phyloP scores from a whole-genome alignment of 2,113 vertebrate genomes.

The Epinephelus fuscoguttatus region DNA sequence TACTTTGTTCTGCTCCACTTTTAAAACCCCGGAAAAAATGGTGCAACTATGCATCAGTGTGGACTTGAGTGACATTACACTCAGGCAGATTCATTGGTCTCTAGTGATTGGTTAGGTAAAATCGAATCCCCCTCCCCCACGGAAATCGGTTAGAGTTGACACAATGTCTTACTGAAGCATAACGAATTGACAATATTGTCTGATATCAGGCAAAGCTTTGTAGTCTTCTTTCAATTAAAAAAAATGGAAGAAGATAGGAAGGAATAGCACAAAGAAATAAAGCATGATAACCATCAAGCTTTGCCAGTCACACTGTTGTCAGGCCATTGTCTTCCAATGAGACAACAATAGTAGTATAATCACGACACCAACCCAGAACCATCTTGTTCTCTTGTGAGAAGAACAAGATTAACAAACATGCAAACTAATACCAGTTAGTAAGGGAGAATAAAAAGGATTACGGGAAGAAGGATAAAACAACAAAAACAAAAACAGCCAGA shows the following conservation, averaged over 20 bases:
- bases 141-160: no score
- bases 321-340: slow-evolving; percentile 18
- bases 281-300: slow-evolving; percentile 20
- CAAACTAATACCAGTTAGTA: slow-evolving; percentile 79
- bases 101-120: no score
- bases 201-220: slow-evolving; percentile 14
- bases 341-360: slow-evolving; percentile 1
- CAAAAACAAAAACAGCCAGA: slow-evolving; percentile 36
- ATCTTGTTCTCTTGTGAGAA: slow-evolving; percentile 14
- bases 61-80: no score
- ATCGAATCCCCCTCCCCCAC: no score
- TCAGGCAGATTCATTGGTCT: no score
- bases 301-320: slow-evolving; percentile 48
- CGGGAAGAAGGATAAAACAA: neutral
- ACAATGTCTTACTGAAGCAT: no score
- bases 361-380: slow-evolving; percentile 36
- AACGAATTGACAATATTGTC: no score
- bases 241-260: neutral
- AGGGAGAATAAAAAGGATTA: slow-evolving; percentile 44
- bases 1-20: no score
- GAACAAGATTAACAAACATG: slow-evolving; percentile 63
- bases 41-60: no score
- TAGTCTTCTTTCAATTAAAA: neutral
- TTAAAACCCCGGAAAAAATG: no score
- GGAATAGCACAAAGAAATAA: neutral